Conservation (phyloP, 2,888 invertebrate species). For the Nymphalis urticae region DNA sequence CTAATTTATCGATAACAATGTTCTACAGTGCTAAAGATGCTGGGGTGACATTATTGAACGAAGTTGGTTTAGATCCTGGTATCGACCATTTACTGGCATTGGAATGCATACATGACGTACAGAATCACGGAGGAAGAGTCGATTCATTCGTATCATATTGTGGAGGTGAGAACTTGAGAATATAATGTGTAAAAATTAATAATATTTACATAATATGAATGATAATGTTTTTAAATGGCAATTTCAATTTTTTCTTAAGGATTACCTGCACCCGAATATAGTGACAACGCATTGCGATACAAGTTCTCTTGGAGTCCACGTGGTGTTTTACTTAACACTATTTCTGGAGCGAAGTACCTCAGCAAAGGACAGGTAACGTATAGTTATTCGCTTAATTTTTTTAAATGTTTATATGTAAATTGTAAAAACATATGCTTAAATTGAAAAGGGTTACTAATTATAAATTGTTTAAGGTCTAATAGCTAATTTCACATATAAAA, state of each 20-base stretch:
- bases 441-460: not conserved
- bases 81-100: conserved; percentile 98
- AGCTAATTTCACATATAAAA: too few species aligned
- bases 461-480: too few species aligned
- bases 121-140: conserved; percentile 93
- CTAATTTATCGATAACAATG: too few species aligned
- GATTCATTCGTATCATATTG: conserved; percentile 98
- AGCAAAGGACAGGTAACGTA: conserved; percentile 86
- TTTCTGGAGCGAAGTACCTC: conserved; percentile 93
- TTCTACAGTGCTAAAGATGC: conserved; percentile 88
- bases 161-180: conserved; percentile 81
- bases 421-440: not conserved
- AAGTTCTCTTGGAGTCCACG: conserved; percentile 99
- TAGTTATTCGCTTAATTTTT: not conserved
- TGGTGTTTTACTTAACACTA: conserved; percentile 94
- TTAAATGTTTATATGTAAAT: not conserved
- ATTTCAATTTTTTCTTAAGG: conserved; percentile 68
- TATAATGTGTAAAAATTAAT: too few species aligned
- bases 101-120: conserved; percentile 97
- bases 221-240: not conserved
- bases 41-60: conserved; percentile 96
- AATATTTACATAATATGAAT: too few species aligned
- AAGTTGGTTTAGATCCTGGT: conserved; percentile 99
- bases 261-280: conserved; percentile 97
- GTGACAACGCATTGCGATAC: conserved; percentile 93